phyloP scores from a whole-genome alignment of 2,888 invertebrate species.

The Stegophylla sp. region DNA sequence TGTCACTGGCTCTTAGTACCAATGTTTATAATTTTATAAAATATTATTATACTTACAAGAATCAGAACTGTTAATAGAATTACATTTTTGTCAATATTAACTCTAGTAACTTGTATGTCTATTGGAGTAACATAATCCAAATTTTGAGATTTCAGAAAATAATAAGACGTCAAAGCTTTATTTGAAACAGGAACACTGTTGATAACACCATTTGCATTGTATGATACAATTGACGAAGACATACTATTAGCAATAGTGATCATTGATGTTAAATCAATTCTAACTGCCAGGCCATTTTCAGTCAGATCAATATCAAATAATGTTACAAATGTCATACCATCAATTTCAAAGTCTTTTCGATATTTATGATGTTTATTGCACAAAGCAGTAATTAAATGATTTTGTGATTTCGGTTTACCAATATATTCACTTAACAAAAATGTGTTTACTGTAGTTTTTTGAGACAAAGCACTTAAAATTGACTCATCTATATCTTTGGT shows the following conservation, averaged over 20 bases:
- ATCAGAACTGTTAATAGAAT: constrained; percentile 32
- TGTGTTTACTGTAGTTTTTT: constrained; percentile 23
- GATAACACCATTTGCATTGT: not conserved
- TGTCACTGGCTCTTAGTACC: no score
- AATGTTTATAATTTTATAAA: no score
- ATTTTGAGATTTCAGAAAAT: constrained; percentile 8
- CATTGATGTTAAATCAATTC: constrained; percentile 5
- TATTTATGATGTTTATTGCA: constrained; percentile 37
- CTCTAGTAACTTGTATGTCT: constrained; percentile 4
- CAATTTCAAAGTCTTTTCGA: constrained; percentile 33
- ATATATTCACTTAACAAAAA: constrained; percentile 35
- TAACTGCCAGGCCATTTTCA: not conserved
- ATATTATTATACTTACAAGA: constrained; percentile 25
- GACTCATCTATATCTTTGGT: not conserved
- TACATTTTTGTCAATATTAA: not conserved
- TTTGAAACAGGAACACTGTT: not conserved
- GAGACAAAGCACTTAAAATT: constrained; percentile 9
- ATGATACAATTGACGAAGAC: not conserved
- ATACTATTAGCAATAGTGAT: constrained; percentile 39
- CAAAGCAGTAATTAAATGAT: constrained; percentile 1
- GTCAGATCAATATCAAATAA: constrained; percentile 17
- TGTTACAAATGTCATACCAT: constrained; percentile 33
- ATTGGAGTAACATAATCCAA: constrained; percentile 2
- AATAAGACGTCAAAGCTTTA: not conserved
- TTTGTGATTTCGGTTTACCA: constrained; percentile 29